Percentiles rank a stretch among this genome's conserved stretches.
Conservation (phyloP, 30 jellyfish, hydroid and myxozoan genomes). For the Mastigias papua region DNA sequence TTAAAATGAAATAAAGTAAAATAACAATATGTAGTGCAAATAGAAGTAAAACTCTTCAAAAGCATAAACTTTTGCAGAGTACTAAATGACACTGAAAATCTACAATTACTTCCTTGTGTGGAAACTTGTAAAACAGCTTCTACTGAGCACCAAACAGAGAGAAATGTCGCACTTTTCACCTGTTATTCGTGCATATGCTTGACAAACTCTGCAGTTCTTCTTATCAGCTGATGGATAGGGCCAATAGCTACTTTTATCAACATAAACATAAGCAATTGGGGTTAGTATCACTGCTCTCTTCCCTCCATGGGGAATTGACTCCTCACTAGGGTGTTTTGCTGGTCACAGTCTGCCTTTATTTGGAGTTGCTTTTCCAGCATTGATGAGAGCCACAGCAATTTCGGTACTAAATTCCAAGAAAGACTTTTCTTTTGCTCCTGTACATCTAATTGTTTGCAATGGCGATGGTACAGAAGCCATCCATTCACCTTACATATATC, state of each 20-base stretch:
- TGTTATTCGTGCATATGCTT: conserved; percentile 46
- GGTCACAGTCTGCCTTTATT: conserved; percentile 2
- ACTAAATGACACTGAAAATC: not conserved
- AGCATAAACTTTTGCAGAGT: not conserved
- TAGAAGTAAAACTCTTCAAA: not conserved
- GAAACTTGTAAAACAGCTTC: conserved; percentile 24
- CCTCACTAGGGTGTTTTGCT: conserved; percentile 9
- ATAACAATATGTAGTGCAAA: not conserved
- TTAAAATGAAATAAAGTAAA: too few relatives aligned
- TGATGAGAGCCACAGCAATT: conserved; percentile 30
- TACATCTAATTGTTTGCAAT: conserved; percentile 14
- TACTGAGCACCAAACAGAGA: conserved; percentile 37
- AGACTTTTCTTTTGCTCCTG: conserved; percentile 26
- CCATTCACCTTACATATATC: conserved; percentile 73
- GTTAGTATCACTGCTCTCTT: conserved; percentile 36
- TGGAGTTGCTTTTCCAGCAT: conserved; percentile 6
- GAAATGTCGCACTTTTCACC: conserved; percentile 13
- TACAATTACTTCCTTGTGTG: not conserved
- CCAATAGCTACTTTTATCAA: conserved; percentile 26
- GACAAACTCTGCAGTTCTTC: conserved; percentile 59
- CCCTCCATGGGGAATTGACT: conserved; percentile 21
- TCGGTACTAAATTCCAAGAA: conserved; percentile 21
- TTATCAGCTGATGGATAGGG: conserved; percentile 31
- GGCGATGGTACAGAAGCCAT: conserved; percentile 70
- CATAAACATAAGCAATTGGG: conserved; percentile 29